phyloP scores from a whole-genome alignment of 2,888 invertebrate species.

The Griposia aprilina region DNA sequence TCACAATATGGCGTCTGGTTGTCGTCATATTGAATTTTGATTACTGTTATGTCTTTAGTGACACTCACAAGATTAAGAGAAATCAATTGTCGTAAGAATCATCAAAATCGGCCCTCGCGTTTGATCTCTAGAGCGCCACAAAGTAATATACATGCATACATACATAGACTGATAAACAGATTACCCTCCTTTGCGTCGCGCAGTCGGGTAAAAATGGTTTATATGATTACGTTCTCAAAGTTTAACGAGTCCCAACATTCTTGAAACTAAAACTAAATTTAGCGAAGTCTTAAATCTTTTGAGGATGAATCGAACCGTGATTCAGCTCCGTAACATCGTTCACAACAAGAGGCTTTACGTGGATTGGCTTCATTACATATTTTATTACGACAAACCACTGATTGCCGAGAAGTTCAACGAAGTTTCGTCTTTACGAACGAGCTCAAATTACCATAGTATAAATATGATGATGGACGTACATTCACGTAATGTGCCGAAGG shows the following conservation, averaged over 20 bases:
- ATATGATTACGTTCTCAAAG: slow-evolving; percentile 16
- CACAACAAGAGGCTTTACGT: slow-evolving; percentile 61
- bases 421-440: slow-evolving; percentile 31
- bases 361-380: slow-evolving; percentile 56
- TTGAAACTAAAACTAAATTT: slow-evolving; percentile 48
- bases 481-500: slow-evolving; percentile 13
- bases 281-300: slow-evolving; percentile 60
- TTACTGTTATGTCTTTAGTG: no score
- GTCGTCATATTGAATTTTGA: no score
- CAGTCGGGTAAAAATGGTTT: background rate
- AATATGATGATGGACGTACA: slow-evolving; percentile 34
- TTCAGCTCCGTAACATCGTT: slow-evolving; percentile 64
- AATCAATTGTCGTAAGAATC: no score
- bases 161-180: no score
- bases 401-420: slow-evolving; percentile 35
- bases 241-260: slow-evolving; percentile 21
- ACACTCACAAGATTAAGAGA: no score
- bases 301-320: slow-evolving; percentile 64
- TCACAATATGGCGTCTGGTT: no score
- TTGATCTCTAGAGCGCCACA: no score
- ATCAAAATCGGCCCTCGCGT: no score
- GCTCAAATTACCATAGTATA: slow-evolving; percentile 29
- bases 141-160: no score
- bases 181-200: no score
- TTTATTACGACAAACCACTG: slow-evolving; percentile 42